These are phyloP conservation scores for Sebastes wilsoni DNA, from an alignment of 2,797 vertebrate species.

Conservation along the genomic window DNA sequence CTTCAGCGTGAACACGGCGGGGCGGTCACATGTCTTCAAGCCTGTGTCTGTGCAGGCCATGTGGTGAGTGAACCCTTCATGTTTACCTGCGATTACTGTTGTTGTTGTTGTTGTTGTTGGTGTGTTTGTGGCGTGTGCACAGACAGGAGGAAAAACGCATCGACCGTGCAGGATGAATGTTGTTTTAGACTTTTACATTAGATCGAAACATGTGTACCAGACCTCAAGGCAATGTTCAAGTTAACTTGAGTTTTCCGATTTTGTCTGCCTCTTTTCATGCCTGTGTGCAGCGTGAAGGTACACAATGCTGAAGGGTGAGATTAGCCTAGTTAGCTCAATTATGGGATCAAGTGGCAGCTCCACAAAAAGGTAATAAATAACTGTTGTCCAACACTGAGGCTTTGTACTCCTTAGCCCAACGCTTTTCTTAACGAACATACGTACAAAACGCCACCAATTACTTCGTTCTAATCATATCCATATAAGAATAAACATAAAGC, in stretches of 20 bases:
- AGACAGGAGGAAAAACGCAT: neutral
- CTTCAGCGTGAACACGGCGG: slow-evolving; percentile 94
- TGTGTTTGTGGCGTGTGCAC: neutral
- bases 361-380: neutral
- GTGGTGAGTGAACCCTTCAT: slow-evolving; percentile 86
- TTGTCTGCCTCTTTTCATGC: neutral
- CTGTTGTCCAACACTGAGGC: neutral
- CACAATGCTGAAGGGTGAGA: neutral
- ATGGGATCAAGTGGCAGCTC: neutral
- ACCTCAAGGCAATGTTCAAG: neutral
- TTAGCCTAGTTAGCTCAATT: neutral
- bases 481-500: neutral
- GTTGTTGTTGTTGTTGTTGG: no score
- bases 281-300: neutral
- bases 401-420: neutral
- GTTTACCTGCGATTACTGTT: neutral
- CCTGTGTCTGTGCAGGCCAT: slow-evolving; percentile 99
- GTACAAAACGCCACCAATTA: neutral
- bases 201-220: neutral
- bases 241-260: neutral
- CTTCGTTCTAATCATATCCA: neutral
- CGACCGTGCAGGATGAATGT: neutral
- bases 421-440: neutral
- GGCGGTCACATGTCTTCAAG: slow-evolving; percentile 95
- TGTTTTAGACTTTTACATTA: neutral